Percentiles rank a stretch among this genome's conserved stretches.
These are phyloP conservation scores for Rousettus madagascariensis DNA, from an alignment of 2,797 vertebrate species.

Conservation along the genomic window DNA sequence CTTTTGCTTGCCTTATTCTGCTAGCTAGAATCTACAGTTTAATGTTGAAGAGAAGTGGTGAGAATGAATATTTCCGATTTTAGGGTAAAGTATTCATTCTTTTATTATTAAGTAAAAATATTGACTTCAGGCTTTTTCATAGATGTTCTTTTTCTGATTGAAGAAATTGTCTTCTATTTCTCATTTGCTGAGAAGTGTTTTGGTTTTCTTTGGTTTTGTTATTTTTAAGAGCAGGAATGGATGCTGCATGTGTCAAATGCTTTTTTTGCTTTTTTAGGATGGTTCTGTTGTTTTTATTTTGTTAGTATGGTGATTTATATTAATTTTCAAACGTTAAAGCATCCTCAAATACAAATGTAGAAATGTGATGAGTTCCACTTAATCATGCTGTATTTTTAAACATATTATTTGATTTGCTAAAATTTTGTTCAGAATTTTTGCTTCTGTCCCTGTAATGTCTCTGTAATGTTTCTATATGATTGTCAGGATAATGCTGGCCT, in stretches of 20 bases:
- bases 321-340: neutral
- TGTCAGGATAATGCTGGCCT: neutral
- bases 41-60: neutral
- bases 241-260: neutral
- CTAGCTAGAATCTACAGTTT: neutral
- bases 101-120: neutral
- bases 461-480: neutral
- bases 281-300: neutral
- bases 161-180: neutral
- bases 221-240: neutral
- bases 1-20: neutral
- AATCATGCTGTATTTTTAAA: neutral
- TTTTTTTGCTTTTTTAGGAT: neutral
- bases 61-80: neutral
- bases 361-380: neutral
- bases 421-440: neutral
- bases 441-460: neutral
- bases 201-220: neutral
- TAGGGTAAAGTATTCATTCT: neutral
- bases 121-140: neutral
- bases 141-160: neutral
- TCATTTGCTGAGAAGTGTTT: neutral
- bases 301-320: neutral
- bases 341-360: neutral
- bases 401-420: neutral